Evolutionary conservation across 2,888 invertebrate genomes (phyloP).

Genomic region (Parnassius glacialis): DNA sequence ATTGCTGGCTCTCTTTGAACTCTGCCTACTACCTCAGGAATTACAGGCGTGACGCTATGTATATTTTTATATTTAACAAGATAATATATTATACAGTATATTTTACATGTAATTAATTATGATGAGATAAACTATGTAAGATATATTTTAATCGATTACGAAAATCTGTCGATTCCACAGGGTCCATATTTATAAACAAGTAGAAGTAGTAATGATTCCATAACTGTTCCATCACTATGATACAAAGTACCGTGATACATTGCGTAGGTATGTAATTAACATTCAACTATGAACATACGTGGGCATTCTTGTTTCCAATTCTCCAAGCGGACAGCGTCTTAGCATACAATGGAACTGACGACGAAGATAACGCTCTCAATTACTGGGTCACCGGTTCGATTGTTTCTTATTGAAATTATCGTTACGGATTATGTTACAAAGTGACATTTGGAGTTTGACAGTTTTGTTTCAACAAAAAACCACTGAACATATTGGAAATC

Average conservation of each 20-base stretch:
- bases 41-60: too few species aligned
- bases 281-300: constrained; percentile 24
- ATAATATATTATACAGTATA: too few species aligned
- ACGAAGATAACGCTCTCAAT: constrained; percentile 36
- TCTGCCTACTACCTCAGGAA: too few species aligned
- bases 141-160: too few species aligned
- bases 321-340: constrained; percentile 33
- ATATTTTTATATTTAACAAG: too few species aligned
- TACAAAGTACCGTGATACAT: neutral
- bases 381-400: constrained; percentile 59
- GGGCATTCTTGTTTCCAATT: constrained; percentile 18
- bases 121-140: too few species aligned
- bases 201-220: too few species aligned
- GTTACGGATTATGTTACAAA: constrained; percentile 16
- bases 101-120: too few species aligned
- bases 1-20: too few species aligned
- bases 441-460: constrained; percentile 19
- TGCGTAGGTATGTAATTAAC: constrained; percentile 10
- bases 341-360: constrained; percentile 61
- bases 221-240: neutral
- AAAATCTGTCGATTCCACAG: too few species aligned
- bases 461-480: constrained; percentile 1
- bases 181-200: too few species aligned
- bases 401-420: constrained; percentile 19
- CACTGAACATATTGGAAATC: neutral